Evolutionary conservation across 2,113 vertebrate species (phyloP), one percentile per base, ranked within the genome.

Genomic region (Cygnus buccinator): DNA sequence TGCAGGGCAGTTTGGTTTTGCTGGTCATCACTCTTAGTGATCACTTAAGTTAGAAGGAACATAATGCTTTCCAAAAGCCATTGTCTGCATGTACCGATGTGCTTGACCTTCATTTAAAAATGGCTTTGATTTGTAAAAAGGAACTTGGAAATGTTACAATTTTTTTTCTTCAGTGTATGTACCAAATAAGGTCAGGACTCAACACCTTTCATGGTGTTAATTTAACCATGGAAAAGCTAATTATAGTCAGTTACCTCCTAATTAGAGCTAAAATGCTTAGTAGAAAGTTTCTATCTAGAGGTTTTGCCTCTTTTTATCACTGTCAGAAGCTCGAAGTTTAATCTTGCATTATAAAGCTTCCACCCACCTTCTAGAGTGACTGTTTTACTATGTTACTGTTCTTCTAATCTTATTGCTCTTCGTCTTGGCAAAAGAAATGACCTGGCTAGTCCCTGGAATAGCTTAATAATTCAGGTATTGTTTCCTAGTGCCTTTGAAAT

Each of bases 401-500:
- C 15, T 65, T 94, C 75, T 90, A 67, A 91, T 91, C 82, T 86
- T 80, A n/a, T 4, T 77, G 75, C 46, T 95, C 41, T 86, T 67
- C 46, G 17, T 74, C 46, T 74, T 88, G 79, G 37, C n/a, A 67
- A 83, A 91, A 83, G 59, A 95, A 93, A 94, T 93, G 6, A 88
- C 63, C 65, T 86, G 76, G 23, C 65, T 94, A 43, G 44, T 86
- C 57, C 26, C 46, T 90, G 59, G 35, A 94, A 93, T 67, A 77
- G 84, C 63, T 86, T 86, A 93, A 93, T 96, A 96, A 92, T 74
- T 91, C 75, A 92, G 61, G 39, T 79, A 22, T 63, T 83, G 57
- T 94, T 93, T 94, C 85, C 46, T 13, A 90, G 46, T 63, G 50
- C 61, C 67, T 88, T 94, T 93, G 90, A 95, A 96, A 90, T 81